Percentiles rank a stretch among this genome's conserved stretches.
phyloP scores from a whole-genome alignment of 2,113 vertebrate genomes.

The Thunnus thynnus region DNA sequence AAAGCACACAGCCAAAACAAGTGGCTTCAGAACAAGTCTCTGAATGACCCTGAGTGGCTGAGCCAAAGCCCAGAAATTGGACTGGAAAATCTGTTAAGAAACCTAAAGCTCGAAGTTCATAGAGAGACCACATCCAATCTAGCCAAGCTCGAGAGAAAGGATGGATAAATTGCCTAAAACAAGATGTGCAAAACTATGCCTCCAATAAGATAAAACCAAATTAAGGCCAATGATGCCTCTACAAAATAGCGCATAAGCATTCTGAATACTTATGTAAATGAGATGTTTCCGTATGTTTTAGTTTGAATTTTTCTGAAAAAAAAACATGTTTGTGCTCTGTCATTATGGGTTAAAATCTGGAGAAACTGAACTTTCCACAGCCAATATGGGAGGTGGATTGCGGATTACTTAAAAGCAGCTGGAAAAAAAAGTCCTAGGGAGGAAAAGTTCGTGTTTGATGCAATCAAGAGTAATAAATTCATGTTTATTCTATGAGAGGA shows the following conservation, averaged over 20 bases:
- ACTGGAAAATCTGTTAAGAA: slow-evolving; percentile 44
- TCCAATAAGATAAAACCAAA: slow-evolving; percentile 3
- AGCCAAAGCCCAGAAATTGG: slow-evolving; percentile 45
- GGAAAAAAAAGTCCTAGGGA: not conserved
- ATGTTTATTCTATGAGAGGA: slow-evolving; percentile 63
- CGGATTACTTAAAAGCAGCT: not conserved
- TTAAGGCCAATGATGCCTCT: not conserved
- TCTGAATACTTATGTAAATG: slow-evolving; percentile 7
- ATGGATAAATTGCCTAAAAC: slow-evolving; percentile 31
- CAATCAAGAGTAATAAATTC: slow-evolving; percentile 61
- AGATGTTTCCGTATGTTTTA: not conserved
- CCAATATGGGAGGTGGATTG: not conserved
- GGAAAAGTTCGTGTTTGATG: slow-evolving; percentile 63
- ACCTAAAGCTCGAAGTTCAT: slow-evolving; percentile 35
- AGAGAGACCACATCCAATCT: slow-evolving; percentile 43
- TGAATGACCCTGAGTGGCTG: slow-evolving; percentile 35
- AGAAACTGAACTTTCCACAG: slow-evolving; percentile 25
- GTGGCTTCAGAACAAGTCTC: slow-evolving; percentile 38
- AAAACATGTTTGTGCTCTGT: slow-evolving; percentile 4
- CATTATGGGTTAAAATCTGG: not conserved
- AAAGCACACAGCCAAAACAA: slow-evolving; percentile 50
- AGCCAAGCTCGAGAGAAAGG: slow-evolving; percentile 18
- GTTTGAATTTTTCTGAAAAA: slow-evolving; percentile 8
- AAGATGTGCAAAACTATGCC: not conserved
- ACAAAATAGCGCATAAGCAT: not conserved